Percentiles rank a stretch among this genome's conserved stretches.
phyloP scores from a whole-genome alignment of 2,888 invertebrate genomes.

The Microctonus hyperodae region DNA sequence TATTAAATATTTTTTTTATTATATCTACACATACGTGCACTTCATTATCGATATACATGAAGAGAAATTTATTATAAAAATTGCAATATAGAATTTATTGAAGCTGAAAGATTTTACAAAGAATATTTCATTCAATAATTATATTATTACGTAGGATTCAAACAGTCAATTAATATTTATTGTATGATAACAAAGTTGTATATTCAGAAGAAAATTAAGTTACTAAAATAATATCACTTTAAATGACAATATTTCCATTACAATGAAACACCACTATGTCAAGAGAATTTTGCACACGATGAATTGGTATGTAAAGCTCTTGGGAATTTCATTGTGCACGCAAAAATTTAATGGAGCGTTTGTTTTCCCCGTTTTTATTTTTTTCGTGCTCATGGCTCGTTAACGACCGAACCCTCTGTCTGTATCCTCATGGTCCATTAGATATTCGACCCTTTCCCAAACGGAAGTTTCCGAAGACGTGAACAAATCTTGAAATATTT shows the following conservation, averaged over 20 bases:
- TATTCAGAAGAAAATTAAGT: background rate
- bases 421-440: slow-evolving; percentile 37
- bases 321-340: background rate
- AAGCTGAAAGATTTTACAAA: no score
- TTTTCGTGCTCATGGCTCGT: slow-evolving; percentile 35
- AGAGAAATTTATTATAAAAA: no score
- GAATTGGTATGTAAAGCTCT: background rate
- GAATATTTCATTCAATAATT: no score
- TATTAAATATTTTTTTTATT: no score
- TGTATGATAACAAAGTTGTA: background rate
- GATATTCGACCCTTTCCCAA: slow-evolving; percentile 18
- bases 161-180: background rate
- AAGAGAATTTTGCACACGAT: background rate
- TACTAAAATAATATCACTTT: background rate
- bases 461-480: slow-evolving; percentile 12
- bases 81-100: no score
- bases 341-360: slow-evolving; percentile 35
- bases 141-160: no score
- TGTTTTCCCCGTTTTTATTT: slow-evolving; percentile 31
- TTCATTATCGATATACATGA: no score
- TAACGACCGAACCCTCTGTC: slow-evolving; percentile 32
- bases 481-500: slow-evolving; percentile 26
- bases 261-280: background rate
- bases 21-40: no score
- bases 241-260: background rate